These are phyloP conservation scores for Coenobita brevimanus DNA, from an alignment of 1,140 invertebrate species.

Conservation along the genomic window DNA sequence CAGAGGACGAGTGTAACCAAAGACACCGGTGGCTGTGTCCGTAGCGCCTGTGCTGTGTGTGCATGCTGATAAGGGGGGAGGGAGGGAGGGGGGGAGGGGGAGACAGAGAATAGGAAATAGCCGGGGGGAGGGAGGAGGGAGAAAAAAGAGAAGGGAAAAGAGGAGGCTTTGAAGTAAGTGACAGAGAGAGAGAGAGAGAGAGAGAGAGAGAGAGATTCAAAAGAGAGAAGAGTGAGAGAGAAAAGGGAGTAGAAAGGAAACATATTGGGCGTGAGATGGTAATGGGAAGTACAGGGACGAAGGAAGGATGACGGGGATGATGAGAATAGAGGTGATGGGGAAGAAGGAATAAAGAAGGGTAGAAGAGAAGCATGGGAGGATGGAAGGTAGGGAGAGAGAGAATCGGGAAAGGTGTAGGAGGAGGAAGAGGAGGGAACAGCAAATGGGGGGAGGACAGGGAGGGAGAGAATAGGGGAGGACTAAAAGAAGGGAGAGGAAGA, in stretches of 20 bases:
- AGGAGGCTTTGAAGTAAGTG: no score
- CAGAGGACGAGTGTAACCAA: no score
- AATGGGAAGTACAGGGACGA: not conserved
- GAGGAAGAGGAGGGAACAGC: not conserved
- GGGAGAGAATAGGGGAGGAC: not conserved
- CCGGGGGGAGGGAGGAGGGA: no score
- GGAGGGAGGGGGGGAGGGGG: not conserved
- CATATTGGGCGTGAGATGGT: no score
- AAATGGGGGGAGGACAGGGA: not conserved
- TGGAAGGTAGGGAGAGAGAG: not conserved
- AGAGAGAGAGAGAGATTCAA: not conserved
- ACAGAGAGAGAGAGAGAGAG: not conserved
- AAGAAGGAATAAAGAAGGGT: not conserved
- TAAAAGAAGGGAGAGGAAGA: not conserved
- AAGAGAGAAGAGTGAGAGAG: not conserved
- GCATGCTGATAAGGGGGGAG: not conserved
- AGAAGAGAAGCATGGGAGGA: not conserved
- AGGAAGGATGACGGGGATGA: not conserved
- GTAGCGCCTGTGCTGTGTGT: no score
- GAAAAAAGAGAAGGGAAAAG: no score
- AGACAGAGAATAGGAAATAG: not conserved
- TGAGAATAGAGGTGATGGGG: not conserved
- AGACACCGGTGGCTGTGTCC: no score
- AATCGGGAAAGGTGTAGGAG: not conserved
- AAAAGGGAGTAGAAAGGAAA: no score